phyloP scores from a whole-genome alignment of 2,113 vertebrate genomes.

The Poecile atricapillus region DNA sequence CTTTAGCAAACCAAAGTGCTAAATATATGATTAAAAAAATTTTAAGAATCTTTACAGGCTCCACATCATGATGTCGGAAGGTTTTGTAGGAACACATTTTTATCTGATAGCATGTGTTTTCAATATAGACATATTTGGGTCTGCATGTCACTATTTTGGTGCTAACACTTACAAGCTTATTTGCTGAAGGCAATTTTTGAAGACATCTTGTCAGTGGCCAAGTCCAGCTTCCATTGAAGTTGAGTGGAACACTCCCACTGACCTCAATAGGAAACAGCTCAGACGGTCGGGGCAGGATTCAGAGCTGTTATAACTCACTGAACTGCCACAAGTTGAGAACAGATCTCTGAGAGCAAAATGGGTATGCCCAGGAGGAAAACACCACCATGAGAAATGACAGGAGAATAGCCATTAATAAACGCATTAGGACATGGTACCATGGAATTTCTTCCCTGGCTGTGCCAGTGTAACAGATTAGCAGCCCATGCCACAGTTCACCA shows the following conservation, averaged over 20 bases:
- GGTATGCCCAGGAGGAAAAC: background rate
- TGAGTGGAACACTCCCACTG: slow-evolving; percentile 27
- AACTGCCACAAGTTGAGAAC: background rate
- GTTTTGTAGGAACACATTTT: background rate
- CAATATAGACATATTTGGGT: slow-evolving; percentile 42
- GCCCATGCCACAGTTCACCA: background rate
- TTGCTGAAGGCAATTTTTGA: slow-evolving; percentile 54
- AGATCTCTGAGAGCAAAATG: background rate
- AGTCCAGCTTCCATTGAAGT: slow-evolving; percentile 35
- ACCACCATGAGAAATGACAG: background rate
- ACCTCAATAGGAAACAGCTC: slow-evolving; percentile 43
- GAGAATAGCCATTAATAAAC: background rate
- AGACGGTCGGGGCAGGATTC: background rate
- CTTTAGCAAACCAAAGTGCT: background rate
- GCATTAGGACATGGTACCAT: background rate
- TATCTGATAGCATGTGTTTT: slow-evolving; percentile 30
- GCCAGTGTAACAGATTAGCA: background rate
- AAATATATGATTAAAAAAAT: background rate
- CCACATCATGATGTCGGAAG: background rate
- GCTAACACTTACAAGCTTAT: slow-evolving; percentile 26
- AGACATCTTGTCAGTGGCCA: slow-evolving; percentile 42
- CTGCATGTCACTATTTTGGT: slow-evolving; percentile 12
- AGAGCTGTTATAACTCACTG: background rate
- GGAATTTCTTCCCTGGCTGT: background rate
- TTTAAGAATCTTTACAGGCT: background rate